These are phyloP conservation scores for Erannis defoliaria DNA, from an alignment of 2,888 invertebrate species.

Conservation along the genomic window DNA sequence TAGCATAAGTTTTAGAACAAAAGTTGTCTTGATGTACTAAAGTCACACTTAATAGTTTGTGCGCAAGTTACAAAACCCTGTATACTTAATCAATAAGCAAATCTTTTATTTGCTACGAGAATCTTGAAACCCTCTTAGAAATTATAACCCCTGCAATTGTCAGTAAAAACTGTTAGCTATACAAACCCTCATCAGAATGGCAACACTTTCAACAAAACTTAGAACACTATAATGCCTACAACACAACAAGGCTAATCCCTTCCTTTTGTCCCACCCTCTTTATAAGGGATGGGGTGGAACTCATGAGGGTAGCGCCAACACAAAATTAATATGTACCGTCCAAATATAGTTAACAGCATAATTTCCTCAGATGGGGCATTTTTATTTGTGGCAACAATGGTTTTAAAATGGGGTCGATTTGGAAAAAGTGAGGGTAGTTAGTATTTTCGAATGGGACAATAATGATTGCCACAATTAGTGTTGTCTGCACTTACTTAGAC, in stretches of 20 bases:
- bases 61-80: no score
- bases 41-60: no score
- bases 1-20: no score
- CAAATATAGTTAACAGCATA: conserved; percentile 76
- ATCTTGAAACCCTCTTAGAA: no score
- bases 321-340: conserved; percentile 80
- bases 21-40: no score
- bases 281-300: conserved; percentile 48
- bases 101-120: background rate
- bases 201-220: conserved; percentile 54
- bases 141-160: background rate
- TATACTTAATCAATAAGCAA: no score
- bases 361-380: conserved; percentile 58
- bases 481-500: no score
- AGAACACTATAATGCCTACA: conserved; percentile 77
- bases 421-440: no score
- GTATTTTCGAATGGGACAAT: no score
- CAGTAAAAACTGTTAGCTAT: conserved; percentile 1
- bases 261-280: conserved; percentile 73
- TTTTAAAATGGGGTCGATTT: conserved; percentile 38
- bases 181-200: conserved; percentile 40
- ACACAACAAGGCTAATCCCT: conserved; percentile 81
- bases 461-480: no score
- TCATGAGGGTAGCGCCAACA: conserved; percentile 60
- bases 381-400: conserved; percentile 34